Evolutionary conservation across 2,113 vertebrate genomes (phyloP), one percentile per base, ranked within the genome.

Genomic region (Syngnathus scovelli): DNA sequence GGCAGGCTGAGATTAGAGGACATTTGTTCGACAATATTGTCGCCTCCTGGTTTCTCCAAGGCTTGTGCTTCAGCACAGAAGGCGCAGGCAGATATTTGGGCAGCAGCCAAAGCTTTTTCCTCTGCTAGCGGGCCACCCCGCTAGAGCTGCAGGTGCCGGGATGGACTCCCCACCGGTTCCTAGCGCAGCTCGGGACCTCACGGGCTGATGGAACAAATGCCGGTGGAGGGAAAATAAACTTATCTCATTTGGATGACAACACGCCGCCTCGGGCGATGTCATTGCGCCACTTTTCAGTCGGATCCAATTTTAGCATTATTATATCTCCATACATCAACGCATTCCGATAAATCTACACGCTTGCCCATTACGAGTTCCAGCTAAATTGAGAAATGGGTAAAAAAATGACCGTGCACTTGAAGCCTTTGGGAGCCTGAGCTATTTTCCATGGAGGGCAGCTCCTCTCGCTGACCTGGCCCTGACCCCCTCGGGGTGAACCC

Each of bases 241-340:
- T 94, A 93, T 95, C 93, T 95, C 90, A 93, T 93, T 94, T 94
- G 92, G 92, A 93, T 94, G 93, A 95, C 93, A 95, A 94, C 92
- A 91, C 90, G 81, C 91, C 89, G 92, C 93, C 92, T 92, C 89
- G 58, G 93, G 37, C 10, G 8, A 48, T 12, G 37, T 39, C n/a
- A 18, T 33, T 39, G 18, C 11, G 19, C 60, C 90, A 90, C 87
- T 92, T 90, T 82, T 76, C 74, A 84, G 86, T 36, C 54, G 37
- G 49, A 52, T 65, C 51, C 18, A 60, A 44, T 66, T 43, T 38
- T 44, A 62, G 13, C 41, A 8, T 63, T 37, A 16, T 65, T 65
- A 56, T 8, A 46, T 62, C 39, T 62, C 21, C 61, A 62, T 62
- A 63, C 56, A 48, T 66, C 9, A 66, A 54, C 16, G 21, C 48